Percentiles rank a stretch among this genome's conserved stretches.
Conservation (phyloP, 2,113 vertebrate species). For the Pipra filicauda region DNA sequence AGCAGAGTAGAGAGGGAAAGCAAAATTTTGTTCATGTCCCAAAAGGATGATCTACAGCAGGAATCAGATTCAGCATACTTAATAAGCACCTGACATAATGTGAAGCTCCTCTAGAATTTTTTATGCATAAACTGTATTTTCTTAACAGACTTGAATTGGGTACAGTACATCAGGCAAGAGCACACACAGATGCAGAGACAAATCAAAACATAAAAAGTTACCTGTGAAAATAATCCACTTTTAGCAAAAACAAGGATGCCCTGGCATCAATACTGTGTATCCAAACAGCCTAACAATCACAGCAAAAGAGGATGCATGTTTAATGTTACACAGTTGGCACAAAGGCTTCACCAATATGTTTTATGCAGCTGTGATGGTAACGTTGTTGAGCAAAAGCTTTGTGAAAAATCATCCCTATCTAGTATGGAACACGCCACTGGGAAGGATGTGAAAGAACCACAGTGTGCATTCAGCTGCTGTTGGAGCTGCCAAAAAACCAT, state of each 20-base stretch:
- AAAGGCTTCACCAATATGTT: not conserved
- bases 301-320: not conserved
- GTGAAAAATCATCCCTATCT: not conserved
- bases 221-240: not conserved
- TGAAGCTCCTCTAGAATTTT: not conserved
- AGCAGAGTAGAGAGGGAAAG: not conserved
- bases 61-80: not conserved
- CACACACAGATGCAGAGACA: not conserved
- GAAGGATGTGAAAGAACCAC: not conserved
- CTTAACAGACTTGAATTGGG: not conserved
- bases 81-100: not conserved
- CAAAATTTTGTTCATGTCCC: not conserved
- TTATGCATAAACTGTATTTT: not conserved
- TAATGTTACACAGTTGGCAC: accelerated
- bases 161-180: not conserved
- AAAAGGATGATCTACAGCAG: not conserved
- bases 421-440: not conserved
- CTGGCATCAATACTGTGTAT: not conserved
- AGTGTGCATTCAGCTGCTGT: not conserved
- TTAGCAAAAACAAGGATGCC: not conserved
- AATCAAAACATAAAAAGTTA: not conserved
- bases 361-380: not conserved
- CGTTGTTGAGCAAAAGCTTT: not conserved
- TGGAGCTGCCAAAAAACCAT: not conserved
- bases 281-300: not conserved